Percentiles rank a stretch among this genome's conserved stretches.
These are phyloP conservation scores for Lasioglossum leucozonium DNA, from an alignment of 2,888 invertebrate genomes.

Conservation along the genomic window DNA sequence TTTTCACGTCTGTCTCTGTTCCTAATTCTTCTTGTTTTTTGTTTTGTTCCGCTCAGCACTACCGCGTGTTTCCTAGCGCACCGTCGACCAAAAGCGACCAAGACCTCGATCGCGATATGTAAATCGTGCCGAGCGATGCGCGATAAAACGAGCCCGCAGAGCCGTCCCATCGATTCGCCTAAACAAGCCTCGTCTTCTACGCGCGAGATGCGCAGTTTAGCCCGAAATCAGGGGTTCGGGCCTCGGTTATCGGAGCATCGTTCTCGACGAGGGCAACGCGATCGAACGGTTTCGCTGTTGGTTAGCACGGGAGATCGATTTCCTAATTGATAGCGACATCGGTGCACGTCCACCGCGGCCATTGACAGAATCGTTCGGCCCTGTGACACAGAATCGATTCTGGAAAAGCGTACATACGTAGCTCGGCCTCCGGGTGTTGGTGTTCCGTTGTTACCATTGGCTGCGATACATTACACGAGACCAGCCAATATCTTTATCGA, in stretches of 20 bases:
- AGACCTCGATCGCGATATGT: not conserved
- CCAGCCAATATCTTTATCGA: conserved; percentile 60
- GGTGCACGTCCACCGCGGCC: not conserved
- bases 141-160: not conserved
- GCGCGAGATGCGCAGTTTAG: not conserved
- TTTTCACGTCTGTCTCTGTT: conserved; percentile 42
- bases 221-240: not conserved
- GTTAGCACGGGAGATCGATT: conserved; percentile 58
- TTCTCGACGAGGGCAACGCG: conserved; percentile 29
- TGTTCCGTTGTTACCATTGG: conserved; percentile 44
- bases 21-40: conserved; percentile 18
- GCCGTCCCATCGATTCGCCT: not conserved
- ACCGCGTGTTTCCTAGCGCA: conserved; percentile 26
- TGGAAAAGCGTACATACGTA: conserved; percentile 31
- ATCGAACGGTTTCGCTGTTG: conserved; percentile 32
- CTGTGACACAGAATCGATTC: conserved; percentile 56
- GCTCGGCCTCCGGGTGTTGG: conserved; percentile 23
- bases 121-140: not conserved
- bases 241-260: not conserved
- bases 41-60: conserved; percentile 2
- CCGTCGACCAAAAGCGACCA: conserved; percentile 26
- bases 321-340: conserved; percentile 17
- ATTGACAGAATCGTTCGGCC: conserved; percentile 32
- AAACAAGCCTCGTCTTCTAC: not conserved
- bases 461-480: conserved; percentile 69